A percentile compares a stretch with the other conserved stretches of the same genome.
phyloP scores from a whole-genome alignment of 2,888 invertebrate genomes.

The Tridacna gigas region DNA sequence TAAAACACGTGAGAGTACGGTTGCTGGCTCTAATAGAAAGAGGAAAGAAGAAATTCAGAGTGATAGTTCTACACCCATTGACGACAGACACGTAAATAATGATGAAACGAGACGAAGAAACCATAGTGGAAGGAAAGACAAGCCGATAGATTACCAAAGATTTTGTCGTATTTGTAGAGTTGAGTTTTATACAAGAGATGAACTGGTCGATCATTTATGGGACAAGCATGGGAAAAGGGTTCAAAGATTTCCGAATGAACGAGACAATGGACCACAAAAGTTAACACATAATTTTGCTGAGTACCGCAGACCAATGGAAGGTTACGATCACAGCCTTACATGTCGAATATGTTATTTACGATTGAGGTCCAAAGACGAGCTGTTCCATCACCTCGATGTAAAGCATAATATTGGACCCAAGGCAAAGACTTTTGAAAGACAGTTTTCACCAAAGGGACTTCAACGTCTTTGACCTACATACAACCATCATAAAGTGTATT shows the following conservation, averaged over 20 bases:
- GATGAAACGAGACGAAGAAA: too few species aligned
- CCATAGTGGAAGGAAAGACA: neutral
- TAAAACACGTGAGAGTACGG: too few species aligned
- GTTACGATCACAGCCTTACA: slow-evolving; percentile 2
- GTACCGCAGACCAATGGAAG: neutral
- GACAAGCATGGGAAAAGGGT: neutral
- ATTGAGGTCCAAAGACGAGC: neutral
- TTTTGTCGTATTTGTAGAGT: slow-evolving; percentile 4
- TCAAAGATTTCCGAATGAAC: neutral
- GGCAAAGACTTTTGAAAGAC: neutral
- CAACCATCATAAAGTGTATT: too few species aligned
- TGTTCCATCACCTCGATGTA: neutral
- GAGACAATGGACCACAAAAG: neutral
- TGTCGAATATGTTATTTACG: slow-evolving; percentile 10
- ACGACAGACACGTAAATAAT: too few species aligned
- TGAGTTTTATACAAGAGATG: neutral
- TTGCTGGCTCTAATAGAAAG: too few species aligned
- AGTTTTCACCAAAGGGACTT: neutral
- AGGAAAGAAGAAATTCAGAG: too few species aligned
- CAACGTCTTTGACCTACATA: neutral
- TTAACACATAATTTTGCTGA: too few species aligned
- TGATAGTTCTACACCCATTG: too few species aligned
- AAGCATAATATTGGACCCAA: neutral
- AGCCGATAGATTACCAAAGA: neutral
- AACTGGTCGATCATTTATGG: slow-evolving; percentile 13